Conservation (phyloP, 2,797 vertebrate genomes). For the Sebastiscus tertius region DNA sequence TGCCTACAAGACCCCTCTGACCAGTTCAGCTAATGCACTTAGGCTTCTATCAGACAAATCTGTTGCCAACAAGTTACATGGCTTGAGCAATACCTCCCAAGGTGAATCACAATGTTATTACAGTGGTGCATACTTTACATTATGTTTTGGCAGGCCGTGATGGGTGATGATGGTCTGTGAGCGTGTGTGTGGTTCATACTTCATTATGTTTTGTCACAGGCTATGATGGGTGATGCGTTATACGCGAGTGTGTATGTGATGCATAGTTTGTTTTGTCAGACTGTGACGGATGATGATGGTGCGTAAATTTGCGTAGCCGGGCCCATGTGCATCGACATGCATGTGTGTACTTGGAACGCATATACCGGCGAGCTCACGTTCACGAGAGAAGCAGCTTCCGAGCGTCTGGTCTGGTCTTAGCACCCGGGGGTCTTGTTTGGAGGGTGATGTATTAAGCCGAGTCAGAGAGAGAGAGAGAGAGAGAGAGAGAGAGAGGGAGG, state of each 20-base stretch:
- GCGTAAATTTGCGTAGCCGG: conserved; percentile 6
- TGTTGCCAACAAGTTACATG: conserved; percentile 32
- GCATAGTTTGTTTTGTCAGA: conserved; percentile 41
- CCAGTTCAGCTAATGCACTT: conserved; percentile 48
- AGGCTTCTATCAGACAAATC: conserved; percentile 56
- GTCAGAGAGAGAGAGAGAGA: conserved; percentile 44
- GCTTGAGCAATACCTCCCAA: conserved; percentile 51
- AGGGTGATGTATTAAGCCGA: conserved; percentile 72
- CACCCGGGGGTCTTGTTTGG: conserved; percentile 64
- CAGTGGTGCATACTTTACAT: conserved; percentile 51
- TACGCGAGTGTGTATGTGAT: conserved; percentile 36
- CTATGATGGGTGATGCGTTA: conserved; percentile 16
- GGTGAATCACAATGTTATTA: conserved; percentile 63
- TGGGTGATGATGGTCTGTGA: conserved; percentile 34
- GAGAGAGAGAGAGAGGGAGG: conserved; percentile 49
- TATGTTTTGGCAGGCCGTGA: conserved; percentile 57
- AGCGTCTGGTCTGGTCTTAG: conserved; percentile 31
- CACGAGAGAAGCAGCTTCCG: conserved; percentile 29
- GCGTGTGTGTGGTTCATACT: conserved; percentile 29
- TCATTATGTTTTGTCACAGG: conserved; percentile 46
- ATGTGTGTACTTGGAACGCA: not conserved
- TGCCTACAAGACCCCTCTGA: conserved; percentile 10
- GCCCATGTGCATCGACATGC: not conserved
- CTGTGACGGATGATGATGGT: conserved; percentile 43
- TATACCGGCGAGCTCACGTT: not conserved